Evolutionary conservation across 2,113 vertebrate genomes (phyloP).

Genomic region (Phylloscopus trochiloides): DNA sequence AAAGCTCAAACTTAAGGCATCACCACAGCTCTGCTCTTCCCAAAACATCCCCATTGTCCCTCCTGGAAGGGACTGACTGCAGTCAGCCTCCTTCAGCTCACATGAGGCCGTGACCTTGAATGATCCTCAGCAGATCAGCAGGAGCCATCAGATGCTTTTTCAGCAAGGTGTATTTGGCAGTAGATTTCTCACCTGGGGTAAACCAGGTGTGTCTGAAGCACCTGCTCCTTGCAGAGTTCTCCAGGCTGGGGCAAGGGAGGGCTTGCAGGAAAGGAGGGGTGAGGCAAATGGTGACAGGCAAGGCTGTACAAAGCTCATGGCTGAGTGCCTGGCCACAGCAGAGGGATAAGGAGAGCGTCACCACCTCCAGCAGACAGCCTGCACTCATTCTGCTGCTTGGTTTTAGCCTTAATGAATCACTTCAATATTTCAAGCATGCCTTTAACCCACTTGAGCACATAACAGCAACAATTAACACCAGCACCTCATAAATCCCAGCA

Average conservation of each 20-base stretch:
- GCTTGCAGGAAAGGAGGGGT: neutral
- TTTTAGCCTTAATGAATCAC: neutral
- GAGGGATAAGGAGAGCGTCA: rapidly evolving
- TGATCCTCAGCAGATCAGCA: neutral
- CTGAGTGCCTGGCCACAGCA: neutral
- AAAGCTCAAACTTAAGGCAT: neutral
- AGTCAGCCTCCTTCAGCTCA: neutral
- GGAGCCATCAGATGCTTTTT: neutral
- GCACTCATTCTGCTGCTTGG: rapidly evolving
- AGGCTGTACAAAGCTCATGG: rapidly evolving
- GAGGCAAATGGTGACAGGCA: too few species aligned
- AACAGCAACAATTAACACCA: neutral
- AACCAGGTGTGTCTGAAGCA: neutral
- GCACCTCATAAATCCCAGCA: neutral
- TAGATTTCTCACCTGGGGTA: neutral
- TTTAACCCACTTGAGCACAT: neutral
- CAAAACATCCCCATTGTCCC: neutral
- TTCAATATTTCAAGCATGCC: neutral
- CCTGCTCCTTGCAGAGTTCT: neutral
- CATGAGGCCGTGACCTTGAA: rapidly evolving
- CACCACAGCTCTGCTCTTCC: neutral
- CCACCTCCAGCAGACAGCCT: neutral
- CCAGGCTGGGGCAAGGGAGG: neutral
- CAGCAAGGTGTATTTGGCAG: rapidly evolving
- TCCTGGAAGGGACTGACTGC: neutral